These are phyloP conservation scores for Cephus pulcher DNA, from an alignment of 2,888 invertebrate species.

Conservation along the genomic window DNA sequence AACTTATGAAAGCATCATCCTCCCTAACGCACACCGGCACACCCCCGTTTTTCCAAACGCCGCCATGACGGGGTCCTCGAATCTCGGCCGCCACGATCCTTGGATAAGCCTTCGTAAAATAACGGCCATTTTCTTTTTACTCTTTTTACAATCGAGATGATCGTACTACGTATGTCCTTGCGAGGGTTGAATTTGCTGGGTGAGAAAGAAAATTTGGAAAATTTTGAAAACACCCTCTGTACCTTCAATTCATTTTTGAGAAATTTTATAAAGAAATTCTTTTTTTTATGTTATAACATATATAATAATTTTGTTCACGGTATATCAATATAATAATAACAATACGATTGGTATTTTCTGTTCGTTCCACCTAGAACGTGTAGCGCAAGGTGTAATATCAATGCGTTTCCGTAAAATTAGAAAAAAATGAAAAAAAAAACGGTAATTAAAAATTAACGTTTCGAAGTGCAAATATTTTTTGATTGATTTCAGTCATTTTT, in stretches of 20 bases:
- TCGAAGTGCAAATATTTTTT: neutral
- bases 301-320: too few relatives aligned
- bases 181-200: too few relatives aligned
- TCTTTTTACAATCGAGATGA: conserved; percentile 46
- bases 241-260: too few relatives aligned
- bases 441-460: neutral
- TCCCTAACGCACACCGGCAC: neutral
- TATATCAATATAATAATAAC: too few relatives aligned
- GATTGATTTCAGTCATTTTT: neutral
- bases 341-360: too few relatives aligned
- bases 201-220: too few relatives aligned
- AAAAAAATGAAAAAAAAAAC: neutral
- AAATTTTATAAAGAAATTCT: too few relatives aligned
- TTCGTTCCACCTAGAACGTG: too few relatives aligned
- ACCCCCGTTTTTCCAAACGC: neutral
- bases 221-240: too few relatives aligned
- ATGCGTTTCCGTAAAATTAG: too few relatives aligned
- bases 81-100: conserved; percentile 21
- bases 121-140: conserved; percentile 11
- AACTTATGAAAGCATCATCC: conserved; percentile 60
- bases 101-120: conserved; percentile 12
- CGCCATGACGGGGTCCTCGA: conserved; percentile 5
- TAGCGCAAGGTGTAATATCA: too few relatives aligned
- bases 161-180: conserved; percentile 26
- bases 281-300: too few relatives aligned